Conservation (phyloP, 2,888 invertebrate species). For the Hydrotaea cyrtoneurina region DNA sequence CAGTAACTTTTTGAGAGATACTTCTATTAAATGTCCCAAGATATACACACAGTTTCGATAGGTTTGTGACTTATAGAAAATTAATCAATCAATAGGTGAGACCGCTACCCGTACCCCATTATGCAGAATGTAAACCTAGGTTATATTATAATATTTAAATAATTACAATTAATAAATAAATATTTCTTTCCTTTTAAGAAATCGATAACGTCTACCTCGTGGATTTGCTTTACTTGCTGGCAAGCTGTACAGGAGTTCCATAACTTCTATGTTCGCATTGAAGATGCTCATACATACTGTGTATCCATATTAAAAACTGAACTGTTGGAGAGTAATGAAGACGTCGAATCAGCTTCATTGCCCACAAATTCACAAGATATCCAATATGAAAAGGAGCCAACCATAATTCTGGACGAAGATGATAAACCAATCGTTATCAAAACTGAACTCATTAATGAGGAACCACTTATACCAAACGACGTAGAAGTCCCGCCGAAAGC, state of each 20-base stretch:
- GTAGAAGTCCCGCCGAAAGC: background rate
- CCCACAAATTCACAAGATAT: background rate
- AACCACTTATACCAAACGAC: background rate
- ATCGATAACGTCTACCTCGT: conserved; percentile 20
- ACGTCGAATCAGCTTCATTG: background rate
- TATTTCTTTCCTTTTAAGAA: conserved; percentile 22
- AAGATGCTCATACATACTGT: conserved; percentile 70
- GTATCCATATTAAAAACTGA: conserved; percentile 57
- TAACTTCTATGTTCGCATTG: conserved; percentile 72
- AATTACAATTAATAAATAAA: no score
- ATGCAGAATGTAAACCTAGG: no score
- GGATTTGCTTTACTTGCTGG: conserved; percentile 74
- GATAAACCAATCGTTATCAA: background rate
- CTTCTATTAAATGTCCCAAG: no score
- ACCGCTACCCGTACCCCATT: no score
- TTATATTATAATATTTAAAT: no score
- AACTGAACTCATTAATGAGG: background rate
- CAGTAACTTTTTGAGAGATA: no score
- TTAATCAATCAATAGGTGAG: no score
- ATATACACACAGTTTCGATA: no score
- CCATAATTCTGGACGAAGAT: background rate
- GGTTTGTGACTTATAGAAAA: no score
- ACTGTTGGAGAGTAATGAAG: background rate
- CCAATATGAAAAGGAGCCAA: background rate
- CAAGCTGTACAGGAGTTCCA: conserved; percentile 72